A percentile compares a stretch with the other conserved stretches of the same genome.
phyloP scores from a whole-genome alignment of 2,797 vertebrate species.

The Meriones psammophilus region DNA sequence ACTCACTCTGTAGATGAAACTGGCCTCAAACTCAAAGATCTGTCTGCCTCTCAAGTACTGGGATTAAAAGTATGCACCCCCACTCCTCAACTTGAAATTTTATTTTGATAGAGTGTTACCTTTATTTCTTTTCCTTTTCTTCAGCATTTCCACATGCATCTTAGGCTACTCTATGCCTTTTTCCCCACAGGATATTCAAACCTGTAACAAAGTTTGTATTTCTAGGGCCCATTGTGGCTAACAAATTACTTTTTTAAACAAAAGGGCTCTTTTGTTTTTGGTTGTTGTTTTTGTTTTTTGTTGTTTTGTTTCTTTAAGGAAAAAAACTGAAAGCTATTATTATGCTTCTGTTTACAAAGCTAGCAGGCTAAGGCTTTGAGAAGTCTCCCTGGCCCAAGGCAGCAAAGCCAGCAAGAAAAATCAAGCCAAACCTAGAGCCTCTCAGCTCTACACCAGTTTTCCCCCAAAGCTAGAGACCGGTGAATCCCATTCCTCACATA shows the following conservation, averaged over 20 bases:
- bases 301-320: background rate
- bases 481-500: background rate
- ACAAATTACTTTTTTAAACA: slow-evolving; percentile 20
- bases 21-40: background rate
- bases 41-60: background rate
- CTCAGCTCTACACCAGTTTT: slow-evolving; percentile 23
- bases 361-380: background rate
- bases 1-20: background rate
- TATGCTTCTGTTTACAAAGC: background rate
- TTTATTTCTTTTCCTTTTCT: slow-evolving; percentile 25
- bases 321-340: background rate
- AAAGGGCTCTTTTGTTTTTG: background rate
- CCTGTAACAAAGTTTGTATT: background rate
- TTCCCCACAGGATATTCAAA: slow-evolving; percentile 23
- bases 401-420: slow-evolving; percentile 5
- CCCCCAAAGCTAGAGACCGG: background rate
- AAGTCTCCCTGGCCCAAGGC: background rate
- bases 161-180: background rate
- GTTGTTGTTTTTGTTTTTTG: background rate
- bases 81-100: background rate
- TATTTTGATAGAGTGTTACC: background rate
- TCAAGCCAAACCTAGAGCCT: background rate
- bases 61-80: background rate
- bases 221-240: background rate
- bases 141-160: background rate